Base-by-base conservation (phyloP, 2,888 invertebrate species). In the Limnephilus lunatus region DNA sequence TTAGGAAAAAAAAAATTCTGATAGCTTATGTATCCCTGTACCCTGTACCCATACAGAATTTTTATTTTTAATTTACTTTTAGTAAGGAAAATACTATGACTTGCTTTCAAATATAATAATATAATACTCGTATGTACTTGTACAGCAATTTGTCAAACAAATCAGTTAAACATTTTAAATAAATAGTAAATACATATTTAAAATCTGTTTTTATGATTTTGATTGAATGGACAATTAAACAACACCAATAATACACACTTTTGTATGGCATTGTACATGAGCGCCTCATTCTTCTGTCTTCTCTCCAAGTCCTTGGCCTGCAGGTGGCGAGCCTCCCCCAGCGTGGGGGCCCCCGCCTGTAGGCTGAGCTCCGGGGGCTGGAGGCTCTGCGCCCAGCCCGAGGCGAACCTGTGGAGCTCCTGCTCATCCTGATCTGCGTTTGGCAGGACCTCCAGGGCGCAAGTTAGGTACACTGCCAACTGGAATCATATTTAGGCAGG, bases 381-480 rank as follows among this genome's bases (percentile, higher is more conserved):
- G 93, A 95, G 94, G 30, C 94, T 89, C 81, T 94, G 94, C 92
- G 25, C 94, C 95, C 90, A 91, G 11, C 93, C 15, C 94, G 94
- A 95, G 95, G 92, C 82, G 81, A 90, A 92, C 4, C 14, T 30
- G 82, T 91, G 80, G 92, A 92, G 39, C 39, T 32, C 53, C 32
- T 90, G 82, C 25, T 92, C 92, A 11, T 91, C 91, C 81, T 85
- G 25, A 25, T 82, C 53, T 7, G 53, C 35, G 44, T 19, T 68
- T 19, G 87, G 89, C 32, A 92, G 31, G 19, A 85, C 53, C 1
- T 92, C 89, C 31, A 90, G 19, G 12, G 85, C 68, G 11, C 81
- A 39, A 89, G 95, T 94, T 93, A 96, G 94, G 94, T 96, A 96
- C 85, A 96, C 95, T 12, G 95, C 95, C 91, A 96, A 94, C 96